These are phyloP conservation scores for Xenopus tropicalis DNA, from an alignment of 2,113 vertebrate species.

Conservation along the genomic window UCB_Xtro_10.0 CM004448.2:83698501-83699000, in stretches of 20 bases:
- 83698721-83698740: conserved; percentile 8
- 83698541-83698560: neutral
- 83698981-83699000: too few species aligned
- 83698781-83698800: conserved; percentile 7
- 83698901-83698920: too few species aligned
- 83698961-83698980: too few species aligned
- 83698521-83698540: neutral
- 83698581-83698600: neutral
- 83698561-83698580: neutral
- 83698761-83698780: neutral
- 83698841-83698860: too few species aligned
- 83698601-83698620: neutral
- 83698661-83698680: conserved; percentile 5
- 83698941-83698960: too few species aligned
- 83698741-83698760: neutral
- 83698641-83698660: neutral
- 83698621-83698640: conserved; percentile 5
- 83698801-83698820: neutral
- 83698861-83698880: too few species aligned
- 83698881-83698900: too few species aligned
- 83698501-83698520: neutral
- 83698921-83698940: too few species aligned
- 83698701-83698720: neutral
- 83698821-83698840: neutral
- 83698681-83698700: neutral